phyloP scores from a whole-genome alignment of 2,888 invertebrate genomes.

The Brassicogethes aeneus region DNA sequence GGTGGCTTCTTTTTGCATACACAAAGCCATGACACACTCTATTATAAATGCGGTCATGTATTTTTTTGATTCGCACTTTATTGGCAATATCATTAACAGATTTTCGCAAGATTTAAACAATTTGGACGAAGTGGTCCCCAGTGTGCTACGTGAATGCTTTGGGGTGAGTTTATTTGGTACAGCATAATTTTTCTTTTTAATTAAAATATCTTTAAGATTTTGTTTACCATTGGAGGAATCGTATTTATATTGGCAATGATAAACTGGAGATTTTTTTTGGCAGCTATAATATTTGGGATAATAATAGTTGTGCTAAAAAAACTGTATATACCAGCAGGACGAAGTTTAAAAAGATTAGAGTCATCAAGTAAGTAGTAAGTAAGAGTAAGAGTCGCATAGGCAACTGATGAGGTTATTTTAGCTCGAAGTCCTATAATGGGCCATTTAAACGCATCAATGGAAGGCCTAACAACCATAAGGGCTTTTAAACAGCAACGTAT shows the following conservation, averaged over 20 bases:
- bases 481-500: constrained; percentile 29
- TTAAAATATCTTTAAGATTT: constrained; percentile 35
- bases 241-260: constrained; percentile 60
- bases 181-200: not conserved
- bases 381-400: no score
- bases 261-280: constrained; percentile 58
- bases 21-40: constrained; percentile 18
- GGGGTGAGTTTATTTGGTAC: constrained; percentile 18
- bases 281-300: constrained; percentile 52
- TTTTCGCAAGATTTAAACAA: constrained; percentile 22
- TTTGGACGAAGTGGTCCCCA: constrained; percentile 23
- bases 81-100: constrained; percentile 23
- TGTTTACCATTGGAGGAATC: constrained; percentile 55
- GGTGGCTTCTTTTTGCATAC: constrained; percentile 20
- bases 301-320: constrained; percentile 54
- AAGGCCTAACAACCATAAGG: constrained; percentile 34
- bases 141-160: constrained; percentile 21
- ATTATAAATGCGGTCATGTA: constrained; percentile 18
- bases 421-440: constrained; percentile 34
- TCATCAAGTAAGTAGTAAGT: constrained; percentile 49
- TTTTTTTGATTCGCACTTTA: constrained; percentile 22
- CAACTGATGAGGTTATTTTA: no score
- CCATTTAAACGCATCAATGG: constrained; percentile 33
- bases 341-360: constrained; percentile 63
- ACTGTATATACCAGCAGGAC: constrained; percentile 64